Base-by-base conservation (phyloP, 2,888 invertebrate species). In the Ochlodes sylvanus region DNA sequence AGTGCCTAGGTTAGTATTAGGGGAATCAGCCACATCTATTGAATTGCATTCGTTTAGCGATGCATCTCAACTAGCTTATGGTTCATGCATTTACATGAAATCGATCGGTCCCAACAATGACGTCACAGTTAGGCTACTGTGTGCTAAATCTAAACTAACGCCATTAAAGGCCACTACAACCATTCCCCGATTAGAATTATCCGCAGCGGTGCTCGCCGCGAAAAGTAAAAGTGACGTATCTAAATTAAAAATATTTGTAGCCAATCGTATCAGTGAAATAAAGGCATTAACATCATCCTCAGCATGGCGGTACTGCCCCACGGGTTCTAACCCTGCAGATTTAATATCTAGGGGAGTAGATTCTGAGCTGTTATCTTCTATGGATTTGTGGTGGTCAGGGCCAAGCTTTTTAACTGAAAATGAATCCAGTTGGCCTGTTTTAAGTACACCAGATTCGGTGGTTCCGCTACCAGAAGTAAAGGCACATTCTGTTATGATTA, bases 151-250 rank as follows among this genome's bases (percentile, higher is more conserved):
- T 4, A 63, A 54, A 52, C 41, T 63, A 5, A 41, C 62, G 5
- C 62, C 62, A 5, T 6, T 63, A 21, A 63, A 54, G n/a, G n/a
- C n/a, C n/a, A 38, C 62, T n/a, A 54, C 52, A 10, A 63, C 62
- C 2, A 54, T 63, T 19, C 62, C 62, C n/a, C 62, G 62, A 0
- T 52, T 63, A 41, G 62, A 63, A 15, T 21, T 63, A 6, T 62
- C 34, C 32, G 62, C 52, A 9, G 52, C 65, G 17, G 12, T 68
- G 54, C 42, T 72, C 2, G 1, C 44, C 44, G 15, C 3, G 6
- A 15, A 44, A 15, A 44, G 15, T 44, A n/a, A 44, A 0, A 44
- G 15, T 15, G 44, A 44, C 6, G 3, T 7, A 5, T 15, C 15
- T 1, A 44, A 44, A 44, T 44, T 44, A 15, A 44, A 15, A 15